These are phyloP conservation scores for Sinodicranocentrus sp. DNA, from an alignment of 2,888 invertebrate species.

Conservation along the genomic window DNA sequence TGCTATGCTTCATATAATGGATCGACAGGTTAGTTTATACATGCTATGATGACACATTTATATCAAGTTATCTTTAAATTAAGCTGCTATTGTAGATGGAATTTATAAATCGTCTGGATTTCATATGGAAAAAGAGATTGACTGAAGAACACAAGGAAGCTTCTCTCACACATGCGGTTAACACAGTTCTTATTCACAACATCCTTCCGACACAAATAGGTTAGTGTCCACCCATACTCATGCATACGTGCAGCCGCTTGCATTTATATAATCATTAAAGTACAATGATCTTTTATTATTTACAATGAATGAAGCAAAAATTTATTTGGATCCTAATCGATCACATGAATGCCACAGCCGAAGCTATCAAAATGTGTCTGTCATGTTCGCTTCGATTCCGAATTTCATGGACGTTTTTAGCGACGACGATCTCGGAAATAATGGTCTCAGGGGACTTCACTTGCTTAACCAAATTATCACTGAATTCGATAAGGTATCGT, in stretches of 20 bases:
- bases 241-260: too few species aligned
- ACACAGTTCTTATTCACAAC: constrained; percentile 92
- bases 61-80: constrained; percentile 8
- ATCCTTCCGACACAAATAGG: constrained; percentile 96
- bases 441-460: constrained; percentile 83
- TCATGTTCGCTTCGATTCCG: constrained; percentile 95
- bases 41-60: constrained; percentile 19
- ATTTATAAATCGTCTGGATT: constrained; percentile 92
- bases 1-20: constrained; percentile 89
- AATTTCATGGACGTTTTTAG: constrained; percentile 86
- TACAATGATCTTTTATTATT: too few species aligned
- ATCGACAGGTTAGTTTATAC: constrained; percentile 84
- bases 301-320: constrained; percentile 87
- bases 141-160: constrained; percentile 91
- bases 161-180: constrained; percentile 90
- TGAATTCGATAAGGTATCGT: constrained; percentile 90
- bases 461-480: constrained; percentile 94
- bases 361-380: constrained; percentile 92
- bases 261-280: too few species aligned
- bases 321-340: constrained; percentile 86
- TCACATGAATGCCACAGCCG: constrained; percentile 87
- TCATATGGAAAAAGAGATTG: constrained; percentile 88
- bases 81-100: constrained; percentile 82
- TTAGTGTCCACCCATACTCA: too few species aligned
- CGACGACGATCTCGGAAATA: constrained; percentile 81